Conservation (phyloP, 2,888 invertebrate species). For the Athalia circularis region DNA sequence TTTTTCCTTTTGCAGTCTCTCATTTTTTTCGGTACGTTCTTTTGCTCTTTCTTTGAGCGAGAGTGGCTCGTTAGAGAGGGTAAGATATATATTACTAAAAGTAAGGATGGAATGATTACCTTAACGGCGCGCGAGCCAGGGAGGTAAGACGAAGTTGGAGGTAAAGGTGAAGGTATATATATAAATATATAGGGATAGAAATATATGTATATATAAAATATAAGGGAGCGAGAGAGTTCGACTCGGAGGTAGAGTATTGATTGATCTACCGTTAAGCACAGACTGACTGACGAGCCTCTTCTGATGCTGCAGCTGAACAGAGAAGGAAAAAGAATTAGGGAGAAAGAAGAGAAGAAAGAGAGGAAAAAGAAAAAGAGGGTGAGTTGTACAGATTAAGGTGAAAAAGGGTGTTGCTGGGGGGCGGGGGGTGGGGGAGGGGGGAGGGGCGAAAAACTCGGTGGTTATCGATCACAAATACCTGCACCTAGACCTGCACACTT, state of each 20-base stretch:
- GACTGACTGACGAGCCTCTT: conserved; percentile 61
- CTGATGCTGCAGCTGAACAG: conserved; percentile 50
- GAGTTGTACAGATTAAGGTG: too few relatives aligned
- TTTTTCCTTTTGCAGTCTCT: conserved; percentile 42
- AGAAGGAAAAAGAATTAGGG: conserved; percentile 28
- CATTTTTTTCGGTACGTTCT: conserved; percentile 22
- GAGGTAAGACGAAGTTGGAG: conserved; percentile 3
- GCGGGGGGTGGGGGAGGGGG: too few relatives aligned
- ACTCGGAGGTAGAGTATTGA: conserved; percentile 63
- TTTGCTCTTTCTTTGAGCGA: conserved; percentile 48
- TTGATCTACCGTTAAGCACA: conserved; percentile 69
- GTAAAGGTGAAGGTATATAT: conserved; percentile 56
- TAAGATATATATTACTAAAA: neutral
- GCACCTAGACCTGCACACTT: too few relatives aligned
- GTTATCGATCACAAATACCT: too few relatives aligned
- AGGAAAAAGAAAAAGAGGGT: neutral
- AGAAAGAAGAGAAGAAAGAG: neutral
- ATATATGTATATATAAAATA: conserved; percentile 40
- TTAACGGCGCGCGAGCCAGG: neutral
- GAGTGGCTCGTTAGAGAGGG: conserved; percentile 68
- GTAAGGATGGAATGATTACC: neutral
- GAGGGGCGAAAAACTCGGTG: too few relatives aligned
- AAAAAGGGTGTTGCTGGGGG: too few relatives aligned
- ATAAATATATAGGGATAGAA: conserved; percentile 49
- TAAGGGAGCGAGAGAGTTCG: conserved; percentile 55